Evolutionary conservation across 2,888 invertebrate genomes (phyloP).

Genomic region (Meiosimyza decipiens): DNA sequence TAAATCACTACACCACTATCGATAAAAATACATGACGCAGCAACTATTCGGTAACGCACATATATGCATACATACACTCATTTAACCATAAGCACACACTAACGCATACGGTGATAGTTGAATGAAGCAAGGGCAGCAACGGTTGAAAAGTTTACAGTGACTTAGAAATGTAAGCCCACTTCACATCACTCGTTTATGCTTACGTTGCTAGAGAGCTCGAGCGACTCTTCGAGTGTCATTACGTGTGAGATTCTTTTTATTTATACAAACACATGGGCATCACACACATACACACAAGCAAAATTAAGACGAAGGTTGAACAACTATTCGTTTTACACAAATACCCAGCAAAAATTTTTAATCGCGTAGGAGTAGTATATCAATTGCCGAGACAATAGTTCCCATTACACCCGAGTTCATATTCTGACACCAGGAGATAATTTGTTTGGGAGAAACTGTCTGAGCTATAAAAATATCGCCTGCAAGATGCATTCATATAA

Average conservation of each 20-base stretch:
- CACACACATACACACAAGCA: neutral
- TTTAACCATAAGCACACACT: neutral
- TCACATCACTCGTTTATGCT: neutral
- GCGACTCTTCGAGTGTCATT: neutral
- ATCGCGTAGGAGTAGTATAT: too few species aligned
- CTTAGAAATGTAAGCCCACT: constrained; percentile 17
- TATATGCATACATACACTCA: neutral
- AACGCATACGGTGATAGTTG: neutral
- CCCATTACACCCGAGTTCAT: too few species aligned
- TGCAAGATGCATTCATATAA: too few species aligned
- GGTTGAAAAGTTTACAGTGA: neutral
- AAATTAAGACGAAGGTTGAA: constrained; percentile 2
- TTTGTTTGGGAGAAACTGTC: too few species aligned
- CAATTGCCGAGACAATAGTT: too few species aligned
- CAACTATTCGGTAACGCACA: too few species aligned
- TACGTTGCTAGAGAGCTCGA: constrained; percentile 4
- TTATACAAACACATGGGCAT: too few species aligned
- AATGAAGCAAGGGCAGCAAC: neutral
- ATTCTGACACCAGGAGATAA: too few species aligned
- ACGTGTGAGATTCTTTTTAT: neutral
- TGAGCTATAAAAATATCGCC: too few species aligned
- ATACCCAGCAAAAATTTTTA: neutral
- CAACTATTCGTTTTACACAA: constrained; percentile 3
- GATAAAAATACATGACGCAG: too few species aligned
- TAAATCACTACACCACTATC: too few species aligned